Evolutionary conservation across 1,140 invertebrate species (phyloP).

Genomic region (Dinoponera quadriceps): DNA sequence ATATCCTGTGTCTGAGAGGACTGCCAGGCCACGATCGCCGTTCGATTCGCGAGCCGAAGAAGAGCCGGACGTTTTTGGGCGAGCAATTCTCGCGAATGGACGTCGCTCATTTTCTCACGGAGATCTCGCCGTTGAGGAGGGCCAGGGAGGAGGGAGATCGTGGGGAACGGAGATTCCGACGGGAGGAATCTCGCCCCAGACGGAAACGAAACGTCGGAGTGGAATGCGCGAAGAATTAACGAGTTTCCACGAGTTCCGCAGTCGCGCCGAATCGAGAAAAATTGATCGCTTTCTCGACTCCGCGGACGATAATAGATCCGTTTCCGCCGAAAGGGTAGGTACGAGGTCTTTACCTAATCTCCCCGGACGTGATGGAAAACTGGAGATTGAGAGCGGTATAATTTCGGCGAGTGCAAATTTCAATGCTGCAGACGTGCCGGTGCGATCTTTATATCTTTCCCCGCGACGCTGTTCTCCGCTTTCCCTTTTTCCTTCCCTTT

Average conservation of each 20-base stretch:
- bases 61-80: constrained; percentile 54
- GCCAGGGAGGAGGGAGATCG: too few relatives aligned
- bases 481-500: too few relatives aligned
- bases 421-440: background rate
- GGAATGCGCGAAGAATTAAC: constrained; percentile 45
- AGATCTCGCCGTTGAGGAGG: constrained; percentile 44
- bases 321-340: background rate
- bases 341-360: background rate
- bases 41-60: constrained; percentile 56
- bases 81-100: constrained; percentile 28
- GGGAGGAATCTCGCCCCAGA: constrained; percentile 17
- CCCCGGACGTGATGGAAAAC: constrained; percentile 12
- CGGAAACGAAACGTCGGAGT: constrained; percentile 52
- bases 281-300: constrained; percentile 42
- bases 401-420: background rate
- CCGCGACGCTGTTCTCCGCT: too few relatives aligned
- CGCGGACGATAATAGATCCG: background rate
- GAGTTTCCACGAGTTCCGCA: constrained; percentile 32
- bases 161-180: background rate
- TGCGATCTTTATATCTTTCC: background rate
- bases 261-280: constrained; percentile 1
- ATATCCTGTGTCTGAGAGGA: constrained; percentile 74
- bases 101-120: constrained; percentile 71
- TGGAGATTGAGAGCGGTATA: background rate
- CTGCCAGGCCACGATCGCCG: constrained; percentile 43